These are phyloP conservation scores for Mya arenaria DNA, from an alignment of 1,140 invertebrate species.

Conservation along the genomic window DNA sequence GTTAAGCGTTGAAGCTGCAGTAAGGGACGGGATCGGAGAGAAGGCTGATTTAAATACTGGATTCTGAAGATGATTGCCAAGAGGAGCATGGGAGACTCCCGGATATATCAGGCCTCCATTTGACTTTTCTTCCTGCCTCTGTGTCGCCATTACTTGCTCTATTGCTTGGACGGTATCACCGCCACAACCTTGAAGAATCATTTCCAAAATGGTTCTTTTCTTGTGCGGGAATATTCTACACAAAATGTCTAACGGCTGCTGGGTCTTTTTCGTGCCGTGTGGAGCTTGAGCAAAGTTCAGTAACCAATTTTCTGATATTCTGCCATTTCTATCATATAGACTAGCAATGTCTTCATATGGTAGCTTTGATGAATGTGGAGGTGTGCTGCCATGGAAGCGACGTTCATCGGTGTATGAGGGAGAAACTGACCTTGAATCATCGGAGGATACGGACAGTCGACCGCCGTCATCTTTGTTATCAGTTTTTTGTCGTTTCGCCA, in stretches of 20 bases:
- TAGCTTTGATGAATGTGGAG: background rate
- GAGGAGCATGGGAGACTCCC: background rate
- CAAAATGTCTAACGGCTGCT: conserved; percentile 87
- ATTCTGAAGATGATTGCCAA: conserved; percentile 27
- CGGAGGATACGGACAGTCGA: conserved; percentile 34
- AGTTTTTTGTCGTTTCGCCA: conserved; percentile 24
- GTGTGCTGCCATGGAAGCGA: conserved; percentile 19
- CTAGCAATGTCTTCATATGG: background rate
- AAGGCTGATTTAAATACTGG: conserved; percentile 55
- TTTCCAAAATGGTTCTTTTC: conserved; percentile 91
- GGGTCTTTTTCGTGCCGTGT: conserved; percentile 14
- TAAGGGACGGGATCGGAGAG: conserved; percentile 43
- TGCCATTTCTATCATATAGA: conserved; percentile 38
- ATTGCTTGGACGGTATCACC: conserved; percentile 95
- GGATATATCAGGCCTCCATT: background rate
- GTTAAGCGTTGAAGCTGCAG: conserved; percentile 43
- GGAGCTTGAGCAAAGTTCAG: conserved; percentile 42
- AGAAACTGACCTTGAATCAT: conserved; percentile 37
- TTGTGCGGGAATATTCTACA: conserved; percentile 92
- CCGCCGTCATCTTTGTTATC: conserved; percentile 25
- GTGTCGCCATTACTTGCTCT: conserved; percentile 84
- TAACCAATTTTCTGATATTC: conserved; percentile 53
- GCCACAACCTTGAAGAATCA: conserved; percentile 87
- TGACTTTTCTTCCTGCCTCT: conserved; percentile 56
- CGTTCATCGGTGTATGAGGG: conserved; percentile 34